Evolutionary conservation across 2,797 vertebrate genomes (phyloP).

Genomic region (Ctenosaura bakeri): DNA sequence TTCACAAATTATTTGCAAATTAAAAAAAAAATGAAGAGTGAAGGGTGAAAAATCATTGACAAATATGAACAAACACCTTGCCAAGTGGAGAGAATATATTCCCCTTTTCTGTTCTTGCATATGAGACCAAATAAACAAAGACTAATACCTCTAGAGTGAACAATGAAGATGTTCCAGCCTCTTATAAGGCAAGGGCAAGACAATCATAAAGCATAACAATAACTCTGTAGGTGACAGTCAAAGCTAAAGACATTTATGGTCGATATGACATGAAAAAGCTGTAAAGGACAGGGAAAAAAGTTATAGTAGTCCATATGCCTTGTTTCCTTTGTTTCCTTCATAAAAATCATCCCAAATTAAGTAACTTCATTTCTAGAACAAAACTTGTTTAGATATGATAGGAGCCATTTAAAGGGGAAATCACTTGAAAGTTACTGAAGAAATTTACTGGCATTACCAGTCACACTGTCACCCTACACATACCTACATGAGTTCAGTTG

Average conservation of each 20-base stretch:
- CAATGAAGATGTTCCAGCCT: neutral
- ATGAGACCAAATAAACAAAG: too few relatives aligned
- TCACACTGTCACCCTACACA: neutral
- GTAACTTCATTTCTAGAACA: neutral
- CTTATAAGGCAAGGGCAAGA: neutral
- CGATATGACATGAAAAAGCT: neutral
- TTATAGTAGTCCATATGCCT: neutral
- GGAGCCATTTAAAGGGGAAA: neutral
- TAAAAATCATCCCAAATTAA: neutral
- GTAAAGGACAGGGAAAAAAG: neutral
- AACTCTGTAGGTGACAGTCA: neutral
- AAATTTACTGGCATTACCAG: neutral
- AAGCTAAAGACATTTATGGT: neutral
- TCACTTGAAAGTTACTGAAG: neutral
- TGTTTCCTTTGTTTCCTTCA: neutral
- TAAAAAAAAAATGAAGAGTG: too few relatives aligned
- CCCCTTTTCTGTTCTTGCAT: too few relatives aligned
- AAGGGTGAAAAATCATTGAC: too few relatives aligned
- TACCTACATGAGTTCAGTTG: neutral
- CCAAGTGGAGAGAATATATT: too few relatives aligned
- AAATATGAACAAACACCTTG: too few relatives aligned
- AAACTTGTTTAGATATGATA: neutral
- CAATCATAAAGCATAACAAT: neutral
- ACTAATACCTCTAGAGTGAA: too few relatives aligned
- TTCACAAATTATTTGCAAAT: too few relatives aligned